Evolutionary conservation across 2,113 vertebrate species (phyloP), one percentile per base, ranked within the genome.

Genomic region (Cinclus mexicanus): DNA sequence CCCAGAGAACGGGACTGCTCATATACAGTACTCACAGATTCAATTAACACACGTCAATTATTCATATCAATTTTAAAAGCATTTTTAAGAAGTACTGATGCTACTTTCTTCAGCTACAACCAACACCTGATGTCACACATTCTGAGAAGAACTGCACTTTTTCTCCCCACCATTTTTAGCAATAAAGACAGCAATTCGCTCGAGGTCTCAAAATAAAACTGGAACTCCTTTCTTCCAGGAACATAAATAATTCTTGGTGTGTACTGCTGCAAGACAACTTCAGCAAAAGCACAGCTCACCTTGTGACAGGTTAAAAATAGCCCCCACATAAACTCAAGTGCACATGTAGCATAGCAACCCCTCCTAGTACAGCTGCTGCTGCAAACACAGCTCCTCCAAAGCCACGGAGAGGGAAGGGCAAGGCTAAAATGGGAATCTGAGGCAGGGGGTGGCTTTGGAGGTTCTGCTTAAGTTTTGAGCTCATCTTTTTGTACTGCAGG

Each of bases 281-380:
- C 19, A 63, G 72, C 80, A 70, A 25, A 42, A 87, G 87, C 92
- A 28, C 28, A 78, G 50, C 85, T 95, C 81, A 95, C 97, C 96
- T 97, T 95, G 89, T 94, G 96, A 97, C 84, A 59, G 81, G 35
- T 90, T 96, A 96, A 96, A 96, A 96, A 97, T 91, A 97, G 89
- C 80, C 84, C 37, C 37, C 14, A 59, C 86, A 50, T 22, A 90
- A 87, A 90, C 89, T 71, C 39, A 61, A 94, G 89, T 39, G 70
- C 88, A 71, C 85, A 47, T 24, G 96, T 95, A 97, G 88, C 97
- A 83, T 90, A 96, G 96, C 96, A 97, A 94, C 96, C 94, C 75
- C 39, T 46, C 59, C 10, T 8, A 10, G 88, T 5, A 20, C 84
- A 91, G 94, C 94, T 91, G 80, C 91, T 82, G 79, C 87, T 69